Evolutionary conservation across 2,113 vertebrate species (phyloP), one percentile per base, ranked within the genome.

Genomic region (Cyprinus carpio): DNA sequence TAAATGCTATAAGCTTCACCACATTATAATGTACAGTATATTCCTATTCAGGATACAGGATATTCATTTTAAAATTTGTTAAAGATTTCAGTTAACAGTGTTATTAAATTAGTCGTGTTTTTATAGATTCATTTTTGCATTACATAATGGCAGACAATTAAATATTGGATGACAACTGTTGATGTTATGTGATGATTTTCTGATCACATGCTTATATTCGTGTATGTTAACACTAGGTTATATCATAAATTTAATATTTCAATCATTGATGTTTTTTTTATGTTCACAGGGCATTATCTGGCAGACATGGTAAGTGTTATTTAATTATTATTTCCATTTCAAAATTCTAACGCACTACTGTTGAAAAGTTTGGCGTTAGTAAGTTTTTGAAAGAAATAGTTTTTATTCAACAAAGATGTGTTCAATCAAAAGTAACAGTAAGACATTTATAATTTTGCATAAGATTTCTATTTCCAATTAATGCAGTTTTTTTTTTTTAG

Each of bases 231-330:
- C 5, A 62, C 60, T 25, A 62, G 11, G 7, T 34, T 34, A 3
- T 34, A 4, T 34, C 65, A 34, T 43, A 43, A 43, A 23, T 51
- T 51, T 2, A 23, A 23, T 58, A 2, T 58, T 20, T 23, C 20
- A 58, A 58, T 23, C 37, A 25, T 27, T 46, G 46, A 13, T 27
- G 18, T 58, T 10, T 83, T 62, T 23, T 43, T 43, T 89, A 84
- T 86, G 54, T 43, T 80, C 51, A 0, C 86, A 98, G 97, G 93
- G 98, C 97, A 16, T 95, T 99, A 78, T 99, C 97, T 15, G 97
- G 97, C 92, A 95, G 98, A 90, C 97, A 99, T 46, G 98, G 98
- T 99, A 93, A 89, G 97, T 94, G 37, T 87, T 71, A 23, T 64
- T 5, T 25, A 13, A 29, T 54, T 54, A 54, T 54, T 18, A 76